Evolutionary conservation across 2,888 invertebrate genomes (phyloP).

Genomic region (Lottia gigantea): DNA sequence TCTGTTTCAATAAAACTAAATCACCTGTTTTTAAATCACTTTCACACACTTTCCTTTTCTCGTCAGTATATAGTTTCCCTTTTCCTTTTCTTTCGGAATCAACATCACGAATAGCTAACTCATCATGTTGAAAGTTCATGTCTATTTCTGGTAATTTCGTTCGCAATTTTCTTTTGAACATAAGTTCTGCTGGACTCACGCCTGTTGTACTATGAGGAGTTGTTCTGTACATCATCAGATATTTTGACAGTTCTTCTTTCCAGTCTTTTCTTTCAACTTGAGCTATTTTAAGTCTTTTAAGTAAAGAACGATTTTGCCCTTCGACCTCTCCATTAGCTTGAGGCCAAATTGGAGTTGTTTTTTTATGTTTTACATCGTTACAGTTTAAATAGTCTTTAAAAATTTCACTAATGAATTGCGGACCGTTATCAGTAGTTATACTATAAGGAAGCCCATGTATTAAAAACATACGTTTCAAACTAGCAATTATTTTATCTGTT

Average conservation of each 20-base stretch:
- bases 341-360: slow-evolving; percentile 4
- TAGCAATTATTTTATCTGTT: no score
- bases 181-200: slow-evolving; percentile 23
- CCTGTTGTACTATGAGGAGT: slow-evolving; percentile 32
- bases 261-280: slow-evolving; percentile 23
- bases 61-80: slow-evolving; percentile 19
- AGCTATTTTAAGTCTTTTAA: slow-evolving; percentile 26
- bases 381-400: slow-evolving; percentile 1
- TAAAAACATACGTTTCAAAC: no score
- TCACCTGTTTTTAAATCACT: slow-evolving; percentile 13
- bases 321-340: slow-evolving; percentile 13
- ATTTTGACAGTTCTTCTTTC: slow-evolving; percentile 22
- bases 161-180: slow-evolving; percentile 23
- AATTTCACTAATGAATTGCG: not conserved
- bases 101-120: slow-evolving; percentile 14
- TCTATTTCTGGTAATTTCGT: slow-evolving; percentile 25
- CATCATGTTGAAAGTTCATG: not conserved
- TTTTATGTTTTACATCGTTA: not conserved
- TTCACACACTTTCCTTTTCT: slow-evolving; percentile 12
- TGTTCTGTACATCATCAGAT: slow-evolving; percentile 20
- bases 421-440: not conserved
- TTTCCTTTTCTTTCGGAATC: slow-evolving; percentile 18
- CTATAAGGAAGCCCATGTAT: no score
- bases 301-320: slow-evolving; percentile 24
- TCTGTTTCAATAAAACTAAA: slow-evolving; percentile 14